These are phyloP conservation scores for Microchirus variegatus DNA, from an alignment of 2,797 vertebrate species.

Conservation along the genomic window DNA sequence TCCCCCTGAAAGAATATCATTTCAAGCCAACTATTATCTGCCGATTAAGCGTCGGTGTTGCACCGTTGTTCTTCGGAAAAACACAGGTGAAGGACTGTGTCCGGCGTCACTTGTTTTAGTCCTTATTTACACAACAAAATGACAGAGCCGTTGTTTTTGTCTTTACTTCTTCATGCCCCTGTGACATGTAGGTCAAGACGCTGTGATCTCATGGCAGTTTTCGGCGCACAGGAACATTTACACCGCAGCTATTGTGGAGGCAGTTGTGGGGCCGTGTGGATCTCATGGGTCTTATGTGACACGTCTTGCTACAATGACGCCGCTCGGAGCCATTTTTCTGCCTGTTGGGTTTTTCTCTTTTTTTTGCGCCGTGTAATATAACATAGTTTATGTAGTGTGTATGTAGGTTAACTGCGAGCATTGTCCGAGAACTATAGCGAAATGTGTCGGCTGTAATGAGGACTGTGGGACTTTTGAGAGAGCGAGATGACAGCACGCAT, in stretches of 20 bases:
- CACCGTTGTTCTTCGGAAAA: not conserved
- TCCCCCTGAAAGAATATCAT: constrained; percentile 51
- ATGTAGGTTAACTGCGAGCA: constrained; percentile 36
- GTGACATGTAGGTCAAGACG: constrained; percentile 67
- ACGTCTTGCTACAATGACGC: constrained; percentile 22
- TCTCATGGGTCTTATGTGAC: constrained; percentile 74
- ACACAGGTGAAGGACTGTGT: constrained; percentile 2
- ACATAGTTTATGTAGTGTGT: constrained; percentile 35
- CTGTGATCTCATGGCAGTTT: constrained; percentile 50
- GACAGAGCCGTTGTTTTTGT: not conserved
- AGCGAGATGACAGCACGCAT: too few relatives aligned
- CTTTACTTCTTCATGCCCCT: constrained; percentile 17
- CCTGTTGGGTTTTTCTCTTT: constrained; percentile 32
- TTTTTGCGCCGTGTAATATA: constrained; percentile 41
- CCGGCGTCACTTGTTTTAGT: constrained; percentile 4
- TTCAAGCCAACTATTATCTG: constrained; percentile 42
- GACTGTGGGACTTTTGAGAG: not conserved
- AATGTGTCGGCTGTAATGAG: constrained; percentile 20
- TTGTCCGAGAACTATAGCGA: constrained; percentile 35
- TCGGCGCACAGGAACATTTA: constrained; percentile 30
- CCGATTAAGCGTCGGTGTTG: constrained; percentile 39
- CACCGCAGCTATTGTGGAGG: constrained; percentile 49
- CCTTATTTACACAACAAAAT: not conserved
- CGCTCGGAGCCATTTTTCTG: constrained; percentile 53
- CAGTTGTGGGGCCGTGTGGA: constrained; percentile 38